Conservation (phyloP, 2,888 invertebrate species). For the Drosophila greeni region DNA sequence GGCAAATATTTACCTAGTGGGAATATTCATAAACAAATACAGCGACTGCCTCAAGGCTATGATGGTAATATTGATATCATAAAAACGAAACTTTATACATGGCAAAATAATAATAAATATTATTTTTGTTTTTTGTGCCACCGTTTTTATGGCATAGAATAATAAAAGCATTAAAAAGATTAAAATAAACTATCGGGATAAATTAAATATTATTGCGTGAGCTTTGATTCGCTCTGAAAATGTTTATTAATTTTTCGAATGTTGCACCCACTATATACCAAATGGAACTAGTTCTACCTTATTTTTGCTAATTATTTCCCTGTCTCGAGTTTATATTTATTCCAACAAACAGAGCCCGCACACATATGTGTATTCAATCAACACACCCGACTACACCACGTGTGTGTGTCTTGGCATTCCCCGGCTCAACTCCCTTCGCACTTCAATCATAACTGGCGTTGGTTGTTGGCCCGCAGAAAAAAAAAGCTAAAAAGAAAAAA, state of each 20-base stretch:
- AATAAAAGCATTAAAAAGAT: not conserved
- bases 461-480: slow-evolving; percentile 32
- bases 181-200: too few species aligned
- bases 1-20: not conserved
- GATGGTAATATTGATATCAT: not conserved
- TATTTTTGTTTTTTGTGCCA: not conserved
- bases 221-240: not conserved
- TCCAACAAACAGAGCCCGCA: not conserved
- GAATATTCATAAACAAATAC: slow-evolving; percentile 7
- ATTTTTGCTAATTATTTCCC: slow-evolving; percentile 7
- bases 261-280: not conserved
- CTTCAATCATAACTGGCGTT: slow-evolving; percentile 34
- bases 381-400: slow-evolving; percentile 34
- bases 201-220: not conserved
- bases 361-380: slow-evolving; percentile 20
- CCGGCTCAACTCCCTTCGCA: not conserved
- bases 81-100: slow-evolving; percentile 1
- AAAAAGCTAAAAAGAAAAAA: slow-evolving; percentile 29
- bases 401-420: slow-evolving; percentile 26
- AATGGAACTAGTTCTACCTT: too few species aligned
- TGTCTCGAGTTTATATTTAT: slow-evolving; percentile 12
- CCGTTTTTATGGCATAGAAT: not conserved
- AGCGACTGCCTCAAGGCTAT: slow-evolving; percentile 2
- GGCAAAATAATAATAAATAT: not conserved
- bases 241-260: not conserved